Evolutionary conservation across 2,888 invertebrate species (phyloP), one percentile per base, ranked within the genome.

Genomic region (Ectemnius continuus): DNA sequence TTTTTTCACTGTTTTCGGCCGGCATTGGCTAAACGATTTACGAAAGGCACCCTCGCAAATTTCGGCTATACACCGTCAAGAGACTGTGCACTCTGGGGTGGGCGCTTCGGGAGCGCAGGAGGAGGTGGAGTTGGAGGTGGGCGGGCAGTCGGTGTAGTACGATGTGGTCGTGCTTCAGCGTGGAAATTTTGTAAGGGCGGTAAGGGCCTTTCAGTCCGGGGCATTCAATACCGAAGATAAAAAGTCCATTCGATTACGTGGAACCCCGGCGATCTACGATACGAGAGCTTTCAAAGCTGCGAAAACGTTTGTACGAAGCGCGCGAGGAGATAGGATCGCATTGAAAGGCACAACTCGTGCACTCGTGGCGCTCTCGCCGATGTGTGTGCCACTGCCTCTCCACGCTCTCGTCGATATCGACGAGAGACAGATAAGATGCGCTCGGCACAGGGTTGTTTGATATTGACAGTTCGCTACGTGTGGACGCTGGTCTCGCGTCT

Each of bases 351-450:
- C 65, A 67, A 64, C 18, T 47, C n/a, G 28, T 46, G 60, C 66
- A 63, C 57, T 70, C 63, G 59, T 52, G 14, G 52, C 58, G 36
- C 56, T 23, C 36, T 36, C 36, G 8, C 36, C 36, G 36, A 36
- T 36, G 36, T 36, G 36, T 36, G 36, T 36, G 36, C 8, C 36
- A 36, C 36, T 23, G 36, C 36, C 36, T 36, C 36, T 36, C 36
- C 36, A 36, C 11, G 36, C 36, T 36, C 36, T 36, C 36, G 36
- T 36, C 36, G 36, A 11, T 36, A 45, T 75, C 70, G 59, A 52
- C 16, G 65, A n/a, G 36, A 36, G n/a, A n/a, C 45, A 70, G 77
- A 80, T 80, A 80, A 77, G 70, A 28, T 67, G 74, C 46, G 26
- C 36, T 16, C 61, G 62, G 57, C 52, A 67, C 52, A 67, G 67